phyloP scores from a whole-genome alignment of 2,113 vertebrate species.

The Prochilodus magdalenae region DNA sequence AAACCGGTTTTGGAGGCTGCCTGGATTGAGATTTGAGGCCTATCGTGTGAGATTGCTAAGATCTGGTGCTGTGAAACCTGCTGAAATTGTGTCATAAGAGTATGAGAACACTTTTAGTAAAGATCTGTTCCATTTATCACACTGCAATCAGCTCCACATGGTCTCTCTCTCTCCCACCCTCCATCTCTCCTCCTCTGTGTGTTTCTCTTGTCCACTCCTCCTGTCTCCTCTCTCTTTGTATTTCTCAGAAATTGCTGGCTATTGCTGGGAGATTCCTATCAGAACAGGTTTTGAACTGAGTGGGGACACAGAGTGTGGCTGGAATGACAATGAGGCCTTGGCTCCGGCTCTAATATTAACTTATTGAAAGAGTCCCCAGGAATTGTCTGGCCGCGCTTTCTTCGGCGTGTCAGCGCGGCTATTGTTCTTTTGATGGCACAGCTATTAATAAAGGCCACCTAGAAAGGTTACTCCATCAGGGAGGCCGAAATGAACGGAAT shows the following conservation, averaged over 20 bases:
- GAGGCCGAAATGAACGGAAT: conserved; percentile 19
- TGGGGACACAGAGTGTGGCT: conserved; percentile 52
- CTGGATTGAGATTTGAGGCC: conserved; percentile 14
- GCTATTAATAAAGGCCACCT: conserved; percentile 52
- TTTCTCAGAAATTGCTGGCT: conserved; percentile 58
- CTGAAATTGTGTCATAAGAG: conserved; percentile 30
- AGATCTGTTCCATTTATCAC: conserved; percentile 22
- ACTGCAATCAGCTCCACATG: conserved; percentile 1
- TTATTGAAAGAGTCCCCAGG: conserved; percentile 53
- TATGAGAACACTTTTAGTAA: conserved; percentile 17
- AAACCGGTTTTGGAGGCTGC: not conserved
- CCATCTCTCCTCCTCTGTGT: conserved; percentile 5
- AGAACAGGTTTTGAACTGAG: conserved; percentile 58
- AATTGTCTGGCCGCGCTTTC: conserved; percentile 53
- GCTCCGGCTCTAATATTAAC: conserved; percentile 52
- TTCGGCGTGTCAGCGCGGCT: conserved; percentile 42
- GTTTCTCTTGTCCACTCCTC: conserved; percentile 40
- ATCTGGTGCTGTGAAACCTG: conserved; percentile 4
- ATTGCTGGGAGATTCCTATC: conserved; percentile 62
- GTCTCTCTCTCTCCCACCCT: not conserved
- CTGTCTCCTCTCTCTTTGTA: conserved; percentile 49
- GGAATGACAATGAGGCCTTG: conserved; percentile 60
- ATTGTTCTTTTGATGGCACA: conserved; percentile 47
- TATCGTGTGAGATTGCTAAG: conserved; percentile 26
- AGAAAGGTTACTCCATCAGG: conserved; percentile 46